These are phyloP conservation scores for Gracilinanus agilis DNA, from an alignment of 2,113 vertebrate species.

Conservation along the genomic window DNA sequence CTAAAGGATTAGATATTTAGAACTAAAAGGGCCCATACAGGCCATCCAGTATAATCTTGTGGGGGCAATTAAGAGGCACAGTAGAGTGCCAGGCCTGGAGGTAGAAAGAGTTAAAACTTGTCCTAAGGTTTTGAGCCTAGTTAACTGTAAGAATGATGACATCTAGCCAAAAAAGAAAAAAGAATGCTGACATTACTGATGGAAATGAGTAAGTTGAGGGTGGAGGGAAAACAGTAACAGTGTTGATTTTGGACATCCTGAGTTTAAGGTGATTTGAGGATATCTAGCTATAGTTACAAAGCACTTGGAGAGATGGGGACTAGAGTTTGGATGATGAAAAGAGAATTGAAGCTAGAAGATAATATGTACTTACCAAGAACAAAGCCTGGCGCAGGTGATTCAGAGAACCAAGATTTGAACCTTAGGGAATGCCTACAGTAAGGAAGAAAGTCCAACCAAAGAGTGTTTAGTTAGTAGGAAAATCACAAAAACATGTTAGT, in stretches of 20 bases:
- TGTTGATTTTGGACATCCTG: neutral
- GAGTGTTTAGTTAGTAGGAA: neutral
- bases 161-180: too few relatives aligned
- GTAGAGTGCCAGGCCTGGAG: too few relatives aligned
- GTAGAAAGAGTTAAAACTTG: neutral
- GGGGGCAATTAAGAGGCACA: too few relatives aligned
- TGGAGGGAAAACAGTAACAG: neutral
- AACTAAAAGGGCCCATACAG: neutral
- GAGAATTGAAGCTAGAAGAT: neutral
- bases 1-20: neutral
- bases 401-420: neutral
- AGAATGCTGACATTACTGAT: neutral
- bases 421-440: neutral
- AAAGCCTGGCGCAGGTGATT: neutral
- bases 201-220: neutral
- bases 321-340: neutral
- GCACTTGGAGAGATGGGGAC: neutral
- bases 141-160: neutral
- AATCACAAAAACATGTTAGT: neutral
- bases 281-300: neutral
- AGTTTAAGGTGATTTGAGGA: neutral
- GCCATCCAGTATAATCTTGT: neutral
- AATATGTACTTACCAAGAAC: neutral
- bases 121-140: neutral
- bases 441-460: neutral